Percentiles rank a stretch among this genome's conserved stretches.
Conservation (phyloP, 2,797 vertebrate genomes). For the Myripristis murdjan region DNA sequence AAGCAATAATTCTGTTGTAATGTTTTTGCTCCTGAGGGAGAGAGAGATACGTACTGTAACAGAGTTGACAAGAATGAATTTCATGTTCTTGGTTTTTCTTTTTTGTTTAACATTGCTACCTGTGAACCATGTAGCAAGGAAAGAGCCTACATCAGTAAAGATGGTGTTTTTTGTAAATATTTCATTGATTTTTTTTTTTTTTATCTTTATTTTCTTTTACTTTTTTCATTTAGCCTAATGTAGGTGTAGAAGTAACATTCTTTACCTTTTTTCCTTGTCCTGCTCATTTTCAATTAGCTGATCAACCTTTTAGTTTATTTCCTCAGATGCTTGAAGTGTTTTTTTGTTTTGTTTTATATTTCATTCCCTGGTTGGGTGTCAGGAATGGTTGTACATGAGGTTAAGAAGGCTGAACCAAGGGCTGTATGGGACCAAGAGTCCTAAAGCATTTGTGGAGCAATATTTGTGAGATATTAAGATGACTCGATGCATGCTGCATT, state of each 20-base stretch:
- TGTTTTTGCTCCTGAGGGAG: too few species aligned
- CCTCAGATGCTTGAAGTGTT: too few species aligned
- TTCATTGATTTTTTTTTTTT: too few species aligned
- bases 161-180: background rate
- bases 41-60: too few species aligned
- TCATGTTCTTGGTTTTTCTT: too few species aligned
- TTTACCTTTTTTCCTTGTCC: background rate
- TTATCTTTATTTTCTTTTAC: background rate
- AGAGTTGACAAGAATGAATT: too few species aligned
- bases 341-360: too few species aligned
- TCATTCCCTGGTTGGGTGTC: too few species aligned
- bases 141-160: background rate
- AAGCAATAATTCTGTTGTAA: background rate
- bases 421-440: background rate
- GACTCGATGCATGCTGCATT: background rate
- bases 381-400: too few species aligned
- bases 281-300: too few species aligned
- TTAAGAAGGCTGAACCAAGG: background rate
- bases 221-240: too few species aligned
- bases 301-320: too few species aligned
- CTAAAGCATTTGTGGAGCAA: background rate
- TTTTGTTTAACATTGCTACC: constrained; percentile 16
- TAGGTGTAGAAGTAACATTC: background rate
- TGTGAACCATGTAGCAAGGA: constrained; percentile 12
- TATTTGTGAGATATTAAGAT: background rate